phyloP scores from a whole-genome alignment of 2,113 vertebrate genomes.

The Tympanuchus pallidicinctus region DNA sequence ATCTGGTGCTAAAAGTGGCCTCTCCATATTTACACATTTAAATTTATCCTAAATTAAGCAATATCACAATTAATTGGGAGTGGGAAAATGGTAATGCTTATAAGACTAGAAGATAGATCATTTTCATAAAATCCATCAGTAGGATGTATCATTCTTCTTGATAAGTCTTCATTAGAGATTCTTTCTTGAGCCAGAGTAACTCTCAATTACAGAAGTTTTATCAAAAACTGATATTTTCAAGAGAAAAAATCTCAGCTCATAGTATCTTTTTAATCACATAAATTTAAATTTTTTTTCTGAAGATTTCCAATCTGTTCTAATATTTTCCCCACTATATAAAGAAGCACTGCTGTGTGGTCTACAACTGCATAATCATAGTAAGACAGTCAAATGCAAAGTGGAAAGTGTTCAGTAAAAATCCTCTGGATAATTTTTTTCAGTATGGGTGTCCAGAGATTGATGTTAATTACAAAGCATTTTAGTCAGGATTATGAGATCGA shows the following conservation, averaged over 20 bases:
- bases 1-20: neutral
- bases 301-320: neutral
- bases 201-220: neutral
- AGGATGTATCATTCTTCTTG: neutral
- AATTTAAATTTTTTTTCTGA: neutral
- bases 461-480: neutral
- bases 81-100: neutral
- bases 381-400: neutral
- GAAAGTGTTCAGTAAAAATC: neutral
- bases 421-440: neutral
- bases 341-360: neutral
- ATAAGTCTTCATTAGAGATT: neutral
- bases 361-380: neutral
- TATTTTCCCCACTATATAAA: neutral
- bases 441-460: neutral
- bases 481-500: neutral
- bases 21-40: neutral
- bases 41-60: neutral
- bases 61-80: neutral
- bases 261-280: neutral
- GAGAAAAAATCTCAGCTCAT: neutral
- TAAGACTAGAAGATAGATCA: neutral
- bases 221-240: neutral
- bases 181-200: neutral
- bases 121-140: neutral